Base-by-base conservation (phyloP, 2,113 vertebrate species). In the Chaetorhynchus papuensis region DNA sequence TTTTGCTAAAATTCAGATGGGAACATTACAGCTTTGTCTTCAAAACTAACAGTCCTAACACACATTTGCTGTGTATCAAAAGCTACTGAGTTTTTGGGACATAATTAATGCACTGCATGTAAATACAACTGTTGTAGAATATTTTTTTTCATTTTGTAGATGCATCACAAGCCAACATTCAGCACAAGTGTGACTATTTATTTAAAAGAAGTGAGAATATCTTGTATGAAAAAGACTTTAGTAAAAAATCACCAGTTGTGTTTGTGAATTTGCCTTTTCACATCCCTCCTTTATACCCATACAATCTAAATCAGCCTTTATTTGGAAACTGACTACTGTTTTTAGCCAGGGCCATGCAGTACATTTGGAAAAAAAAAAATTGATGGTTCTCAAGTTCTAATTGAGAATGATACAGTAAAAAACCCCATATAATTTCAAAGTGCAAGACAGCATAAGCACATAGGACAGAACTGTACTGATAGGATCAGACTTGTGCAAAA, bases 1-100 rank as follows among this genome's bases (percentile, higher is more conserved):
- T 83, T 94, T 90, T 61, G 52, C 60, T 87, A 87, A 91, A 91
- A 87, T 82, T 92, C 65, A 91, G 47, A 92, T 39, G 41, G 41
- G 30, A 86, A 71, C 28, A 85, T 83, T 76, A 79, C 49, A 83
- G 70, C 42, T 88, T 88, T 76, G 26, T 61, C 39, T 88, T 90
- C 13, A 94, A 87, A 96, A 82, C 44, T 63, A 93, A 83, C 60
- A 93, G 42, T 70, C 44, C 42, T 75, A 87, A 94, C 37, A 81
- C 10, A 71, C 18, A 61, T 87, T 81, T 72, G 74, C 31, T 76
- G 31, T 22, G 15, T 52, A 91, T 77, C 33, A 78, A 81, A 95
- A 87, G 56, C 44, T 85, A 63, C 39, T 56, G 82, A 31, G 21
- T 71, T 89, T 91, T 52, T 5, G 47, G 60, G 33, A 74, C 41